Base-by-base conservation (phyloP, 2,797 vertebrate genomes). In the Typhlichthys eigenmanni region DNA sequence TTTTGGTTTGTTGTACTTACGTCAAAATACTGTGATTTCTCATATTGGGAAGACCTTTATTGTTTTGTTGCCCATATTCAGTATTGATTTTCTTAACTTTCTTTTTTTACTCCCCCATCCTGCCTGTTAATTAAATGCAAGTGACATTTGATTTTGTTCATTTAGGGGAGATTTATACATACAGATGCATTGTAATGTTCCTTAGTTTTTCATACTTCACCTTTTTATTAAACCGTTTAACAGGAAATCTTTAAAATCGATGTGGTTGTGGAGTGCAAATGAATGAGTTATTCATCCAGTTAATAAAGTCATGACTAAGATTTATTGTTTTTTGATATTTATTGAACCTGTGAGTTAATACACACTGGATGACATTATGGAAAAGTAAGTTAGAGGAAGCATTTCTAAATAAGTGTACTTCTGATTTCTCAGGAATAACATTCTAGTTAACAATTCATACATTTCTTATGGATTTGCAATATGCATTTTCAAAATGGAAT, bases 41-140 rank as follows among this genome's bases (percentile, higher is more conserved):
- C 93, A 93, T 92, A 93, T 94, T 94, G 93, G 92, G 92, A 94
- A 94, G 92, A 91, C 85, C 82, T 88, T 89, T 88, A 81, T 83
- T 85, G 80, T 87, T 87, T 87, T 89, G 87, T 92, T 88, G 84
- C 79, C 76, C 89, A 76, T 68, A 89, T 92, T 92, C 92, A 93
- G 93, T 94, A 88, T 94, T 93, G 90, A 91, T 88, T 88, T 88
- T 56, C 79, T 89, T 83, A 87, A 90, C 80, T 74, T 87, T 77
- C 88, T 85, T 83, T 87, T 88, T 88, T 8, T 43, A 43, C 38
- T 9, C 8, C 38, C 38, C 38, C 38, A 6, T 9, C 38, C 38
- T 43, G 2, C 2, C 9, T 43, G 38, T 29, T 29, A 43, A 2
- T 43, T 43, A 43, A 43, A 43, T 43, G 38, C 81, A 85, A 84